These are phyloP conservation scores for Ramphastos sulfuratus DNA, from an alignment of 2,113 vertebrate genomes.

Conservation along the genomic window DNA sequence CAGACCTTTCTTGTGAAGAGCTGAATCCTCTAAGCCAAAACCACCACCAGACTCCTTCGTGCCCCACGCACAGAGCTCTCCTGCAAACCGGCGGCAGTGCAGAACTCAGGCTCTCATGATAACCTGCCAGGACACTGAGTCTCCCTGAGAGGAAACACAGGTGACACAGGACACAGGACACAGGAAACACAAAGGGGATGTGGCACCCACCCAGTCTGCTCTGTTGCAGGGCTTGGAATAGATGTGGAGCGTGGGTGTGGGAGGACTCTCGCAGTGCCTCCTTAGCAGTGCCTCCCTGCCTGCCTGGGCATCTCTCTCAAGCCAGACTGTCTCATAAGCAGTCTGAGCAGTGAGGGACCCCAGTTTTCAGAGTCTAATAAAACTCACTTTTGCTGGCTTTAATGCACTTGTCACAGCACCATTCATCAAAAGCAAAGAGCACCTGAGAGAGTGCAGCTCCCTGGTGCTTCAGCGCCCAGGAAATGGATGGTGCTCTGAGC, in stretches of 20 bases:
- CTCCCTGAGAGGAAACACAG: neutral
- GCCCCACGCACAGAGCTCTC: neutral
- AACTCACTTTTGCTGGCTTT: neutral
- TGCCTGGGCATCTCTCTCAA: neutral
- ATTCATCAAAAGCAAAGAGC: neutral
- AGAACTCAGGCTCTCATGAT: neutral
- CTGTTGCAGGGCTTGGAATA: neutral
- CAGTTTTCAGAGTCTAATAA: neutral
- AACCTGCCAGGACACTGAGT: neutral
- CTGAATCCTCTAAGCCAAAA: neutral
- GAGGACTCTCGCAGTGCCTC: neutral
- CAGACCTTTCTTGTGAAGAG: neutral
- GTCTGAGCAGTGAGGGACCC: neutral
- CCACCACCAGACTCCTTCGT: rapidly evolving
- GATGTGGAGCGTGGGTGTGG: rapidly evolving
- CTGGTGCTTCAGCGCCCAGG: neutral
- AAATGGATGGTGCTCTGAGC: neutral
- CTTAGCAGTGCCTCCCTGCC: neutral
- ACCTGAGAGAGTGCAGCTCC: neutral
- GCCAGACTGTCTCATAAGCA: neutral
- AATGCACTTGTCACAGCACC: slow-evolving; percentile 2
- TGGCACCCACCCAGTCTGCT: neutral
- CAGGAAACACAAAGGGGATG: neutral
- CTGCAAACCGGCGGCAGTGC: neutral
- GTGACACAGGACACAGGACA: too few species aligned